Percentiles rank a stretch among this genome's conserved stretches.
Evolutionary conservation across 2,888 invertebrate genomes (phyloP).

Genomic region (Rhagophthalmus giganteus): DNA sequence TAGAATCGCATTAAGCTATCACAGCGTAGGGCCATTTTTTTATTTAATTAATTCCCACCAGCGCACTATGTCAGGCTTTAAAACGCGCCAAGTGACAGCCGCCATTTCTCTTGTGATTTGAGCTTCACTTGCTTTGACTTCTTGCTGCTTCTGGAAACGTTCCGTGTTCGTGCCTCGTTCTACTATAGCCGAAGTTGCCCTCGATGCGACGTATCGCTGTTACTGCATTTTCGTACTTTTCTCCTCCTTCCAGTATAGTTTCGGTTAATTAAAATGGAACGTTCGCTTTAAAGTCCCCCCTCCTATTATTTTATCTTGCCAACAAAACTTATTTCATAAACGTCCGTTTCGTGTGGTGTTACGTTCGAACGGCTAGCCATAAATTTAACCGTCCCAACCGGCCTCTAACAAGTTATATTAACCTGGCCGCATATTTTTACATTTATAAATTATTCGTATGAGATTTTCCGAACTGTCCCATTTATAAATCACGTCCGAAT

Average conservation of each 20-base stretch:
- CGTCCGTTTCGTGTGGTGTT: too few species aligned
- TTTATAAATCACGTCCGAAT: too few species aligned
- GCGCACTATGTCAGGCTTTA: slow-evolving; percentile 54
- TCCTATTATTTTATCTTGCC: too few species aligned
- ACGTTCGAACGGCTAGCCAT: too few species aligned
- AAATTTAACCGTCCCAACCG: too few species aligned
- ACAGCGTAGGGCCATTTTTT: slow-evolving; percentile 48
- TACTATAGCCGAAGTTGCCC: background rate
- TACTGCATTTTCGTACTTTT: background rate
- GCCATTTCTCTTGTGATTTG: slow-evolving; percentile 50
- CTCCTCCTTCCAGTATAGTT: background rate
- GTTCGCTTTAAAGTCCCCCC: too few species aligned
- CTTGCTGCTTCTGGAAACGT: slow-evolving; percentile 21
- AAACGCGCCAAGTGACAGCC: slow-evolving; percentile 51
- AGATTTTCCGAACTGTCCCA: too few species aligned
- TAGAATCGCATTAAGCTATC: slow-evolving; percentile 52
- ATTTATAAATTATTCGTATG: too few species aligned
- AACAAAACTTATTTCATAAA: too few species aligned
- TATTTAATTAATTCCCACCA: slow-evolving; percentile 55
- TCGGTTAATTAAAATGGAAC: background rate
- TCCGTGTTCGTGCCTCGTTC: slow-evolving; percentile 6
- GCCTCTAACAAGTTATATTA: background rate
- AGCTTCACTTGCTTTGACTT: slow-evolving; percentile 38
- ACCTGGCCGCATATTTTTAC: too few species aligned
- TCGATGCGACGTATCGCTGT: background rate